Evolutionary conservation across 2,888 invertebrate species (phyloP).

Genomic region (Eupithecia tripunctaria): DNA sequence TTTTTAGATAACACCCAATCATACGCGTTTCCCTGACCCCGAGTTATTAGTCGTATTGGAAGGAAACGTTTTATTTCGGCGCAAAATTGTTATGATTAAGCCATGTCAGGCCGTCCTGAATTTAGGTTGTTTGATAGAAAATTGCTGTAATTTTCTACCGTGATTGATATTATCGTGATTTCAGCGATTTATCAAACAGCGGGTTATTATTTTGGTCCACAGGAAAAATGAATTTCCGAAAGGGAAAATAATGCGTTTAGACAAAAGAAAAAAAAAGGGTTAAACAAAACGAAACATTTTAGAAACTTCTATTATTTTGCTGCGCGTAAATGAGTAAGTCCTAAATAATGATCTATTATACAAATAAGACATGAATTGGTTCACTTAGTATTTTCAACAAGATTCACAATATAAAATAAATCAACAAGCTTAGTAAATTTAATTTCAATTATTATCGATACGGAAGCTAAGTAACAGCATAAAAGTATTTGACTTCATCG

Average conservation of each 20-base stretch:
- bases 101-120: background rate
- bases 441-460: background rate
- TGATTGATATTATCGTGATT: background rate
- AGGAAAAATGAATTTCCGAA: background rate
- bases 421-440: background rate
- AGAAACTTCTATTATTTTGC: background rate
- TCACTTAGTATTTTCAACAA: background rate
- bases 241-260: background rate
- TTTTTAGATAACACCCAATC: conserved; percentile 34
- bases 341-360: no score
- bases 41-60: conserved; percentile 27
- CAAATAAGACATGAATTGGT: background rate
- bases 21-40: conserved; percentile 28
- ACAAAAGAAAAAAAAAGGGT: background rate
- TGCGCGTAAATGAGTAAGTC: no score
- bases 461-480: background rate
- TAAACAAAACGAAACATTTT: background rate
- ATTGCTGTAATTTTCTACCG: conserved; percentile 18
- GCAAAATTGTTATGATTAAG: conserved; percentile 15
- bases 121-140: background rate
- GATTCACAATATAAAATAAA: background rate
- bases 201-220: background rate
- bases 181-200: background rate
- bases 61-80: conserved; percentile 22
- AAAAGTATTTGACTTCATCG: conserved; percentile 14